Evolutionary conservation across 2,113 vertebrate genomes (phyloP).

Genomic region (Odontophorus gujanensis): DNA sequence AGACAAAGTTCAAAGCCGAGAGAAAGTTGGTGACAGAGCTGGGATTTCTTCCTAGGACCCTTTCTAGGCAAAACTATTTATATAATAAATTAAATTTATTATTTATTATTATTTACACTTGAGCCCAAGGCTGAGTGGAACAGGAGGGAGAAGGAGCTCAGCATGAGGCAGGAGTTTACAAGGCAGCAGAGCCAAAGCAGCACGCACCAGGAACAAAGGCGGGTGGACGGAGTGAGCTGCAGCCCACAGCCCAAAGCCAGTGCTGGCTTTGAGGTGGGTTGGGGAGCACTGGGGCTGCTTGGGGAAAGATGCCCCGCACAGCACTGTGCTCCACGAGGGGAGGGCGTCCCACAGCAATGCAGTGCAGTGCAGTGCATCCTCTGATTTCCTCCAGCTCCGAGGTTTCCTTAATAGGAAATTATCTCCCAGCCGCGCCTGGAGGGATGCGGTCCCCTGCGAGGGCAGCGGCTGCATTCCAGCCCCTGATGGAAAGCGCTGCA

Average conservation of each 20-base stretch:
- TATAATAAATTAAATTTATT: no score
- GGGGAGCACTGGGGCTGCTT: background rate
- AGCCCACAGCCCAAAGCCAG: background rate
- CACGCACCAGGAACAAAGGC: accelerated
- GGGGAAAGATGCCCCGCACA: background rate
- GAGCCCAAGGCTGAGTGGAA: background rate
- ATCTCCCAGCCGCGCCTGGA: background rate
- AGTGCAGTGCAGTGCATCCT: background rate
- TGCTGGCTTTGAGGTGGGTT: background rate
- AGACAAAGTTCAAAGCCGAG: conserved; percentile 26
- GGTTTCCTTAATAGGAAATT: conserved; percentile 77
- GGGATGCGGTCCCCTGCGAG: background rate
- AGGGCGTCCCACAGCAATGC: conserved; percentile 34
- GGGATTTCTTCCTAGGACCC: background rate
- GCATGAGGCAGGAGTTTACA: accelerated
- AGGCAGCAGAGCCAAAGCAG: background rate
- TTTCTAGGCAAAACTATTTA: background rate
- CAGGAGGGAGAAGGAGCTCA: background rate
- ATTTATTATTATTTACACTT: no score
- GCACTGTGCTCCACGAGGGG: background rate
- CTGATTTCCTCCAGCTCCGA: conserved; percentile 60
- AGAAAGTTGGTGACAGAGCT: background rate
- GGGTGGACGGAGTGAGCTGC: background rate
- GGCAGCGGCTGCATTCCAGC: conserved; percentile 58
- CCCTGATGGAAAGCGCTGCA: conserved; percentile 60